Base-by-base conservation (phyloP, 1,140 invertebrate species). In the Hylaeus volcanicus region DNA sequence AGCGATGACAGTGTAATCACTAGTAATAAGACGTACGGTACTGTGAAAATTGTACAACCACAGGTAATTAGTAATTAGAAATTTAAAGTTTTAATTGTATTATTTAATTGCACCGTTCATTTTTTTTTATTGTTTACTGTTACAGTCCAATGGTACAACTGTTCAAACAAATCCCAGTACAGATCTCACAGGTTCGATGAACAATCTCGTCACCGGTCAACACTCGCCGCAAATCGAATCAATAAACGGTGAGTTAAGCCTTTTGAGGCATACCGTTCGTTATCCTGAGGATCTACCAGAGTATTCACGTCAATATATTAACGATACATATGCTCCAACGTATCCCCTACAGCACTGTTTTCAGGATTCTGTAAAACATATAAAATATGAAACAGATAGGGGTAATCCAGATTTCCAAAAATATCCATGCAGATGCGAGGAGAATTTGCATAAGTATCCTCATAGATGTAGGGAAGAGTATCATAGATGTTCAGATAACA, bases 11-110 rank as follows among this genome's bases (percentile, higher is more conserved):
- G 90, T 89, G 87, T 93, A 65, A 91, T 93, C 88, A 89, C 91
- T 77, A 91, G 92, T 89, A 93, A 92, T 82, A 95, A 94, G 85
- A 93, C 93, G 74, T 95, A 95, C 87, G 94, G 94, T 75, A 93
- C 93, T 79, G 93, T 94, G 12, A 94, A 94, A 90, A 93, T 92
- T 70, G 88, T 92, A n/a, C 94, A 94, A 80, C 93, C 94, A 78
- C 92, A 94, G 91, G 94, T 94, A 92, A 82, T 80, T 60, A 5
- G 94, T 94, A 92, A 82, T 80, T 60, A 5, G 15, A 55, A 12
- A 39, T 58, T 63, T 60, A 64, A 6, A 51, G 70, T 45, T 64
- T 73, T 41, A 15, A 5, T 51, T 79, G 77, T 9, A 45, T 9
- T 14, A 39, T 60, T 41, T 81, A 74, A 48, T 72, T 53, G 84